Conservation (phyloP, 2,113 vertebrate genomes). For the Bufo gargarizans region DNA sequence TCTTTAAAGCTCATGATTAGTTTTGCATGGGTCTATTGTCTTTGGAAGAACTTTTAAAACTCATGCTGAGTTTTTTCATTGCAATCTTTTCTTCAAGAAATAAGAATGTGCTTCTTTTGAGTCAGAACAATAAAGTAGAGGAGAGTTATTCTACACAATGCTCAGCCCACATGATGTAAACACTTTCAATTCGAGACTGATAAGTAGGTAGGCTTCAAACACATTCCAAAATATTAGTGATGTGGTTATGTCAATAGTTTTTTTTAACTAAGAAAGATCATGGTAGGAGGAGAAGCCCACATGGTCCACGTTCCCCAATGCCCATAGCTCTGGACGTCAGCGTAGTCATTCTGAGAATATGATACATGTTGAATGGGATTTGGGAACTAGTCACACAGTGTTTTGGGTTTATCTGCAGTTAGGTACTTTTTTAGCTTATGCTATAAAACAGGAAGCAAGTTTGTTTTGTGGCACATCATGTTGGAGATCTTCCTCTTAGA, state of each 20-base stretch:
- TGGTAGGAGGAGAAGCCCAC: neutral
- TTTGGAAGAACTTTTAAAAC: neutral
- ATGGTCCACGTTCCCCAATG: neutral
- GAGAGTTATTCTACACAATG: neutral
- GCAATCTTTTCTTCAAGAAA: too few relatives aligned
- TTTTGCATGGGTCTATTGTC: too few relatives aligned
- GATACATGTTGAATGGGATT: neutral
- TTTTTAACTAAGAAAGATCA: neutral
- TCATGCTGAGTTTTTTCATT: neutral
- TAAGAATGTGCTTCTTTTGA: neutral
- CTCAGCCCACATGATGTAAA: neutral
- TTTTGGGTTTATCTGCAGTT: too few relatives aligned
- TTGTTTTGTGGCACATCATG: neutral
- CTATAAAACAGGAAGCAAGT: neutral
- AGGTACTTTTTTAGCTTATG: neutral
- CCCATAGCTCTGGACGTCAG: neutral
- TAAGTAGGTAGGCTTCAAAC: neutral
- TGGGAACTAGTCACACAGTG: neutral
- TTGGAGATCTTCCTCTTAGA: neutral
- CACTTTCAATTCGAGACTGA: neutral
- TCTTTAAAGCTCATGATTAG: too few relatives aligned
- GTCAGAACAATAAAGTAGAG: neutral
- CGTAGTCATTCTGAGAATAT: neutral
- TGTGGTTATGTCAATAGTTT: neutral
- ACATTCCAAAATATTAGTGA: neutral